A percentile compares a stretch with the other conserved stretches of the same genome.
These are phyloP conservation scores for Karalla daura DNA, from an alignment of 2,797 vertebrate species.

Conservation along the genomic window DNA sequence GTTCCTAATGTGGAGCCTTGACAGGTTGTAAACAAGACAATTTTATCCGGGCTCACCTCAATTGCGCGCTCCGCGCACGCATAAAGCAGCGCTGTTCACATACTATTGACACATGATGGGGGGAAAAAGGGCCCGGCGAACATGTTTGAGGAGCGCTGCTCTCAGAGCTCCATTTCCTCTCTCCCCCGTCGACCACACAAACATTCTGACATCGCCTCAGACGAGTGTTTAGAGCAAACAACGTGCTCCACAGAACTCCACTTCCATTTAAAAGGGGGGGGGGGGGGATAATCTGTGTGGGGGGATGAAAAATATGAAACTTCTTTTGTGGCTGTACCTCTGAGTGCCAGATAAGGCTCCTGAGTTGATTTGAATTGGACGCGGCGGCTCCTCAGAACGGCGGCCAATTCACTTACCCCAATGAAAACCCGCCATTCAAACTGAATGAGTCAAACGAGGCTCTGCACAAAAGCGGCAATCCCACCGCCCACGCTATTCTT, in stretches of 20 bases:
- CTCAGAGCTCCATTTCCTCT: too few species aligned
- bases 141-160: too few species aligned
- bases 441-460: conserved; percentile 68
- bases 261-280: conserved; percentile 35
- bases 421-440: conserved; percentile 67
- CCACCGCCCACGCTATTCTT: conserved; percentile 60
- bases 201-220: conserved; percentile 3
- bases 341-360: conserved; percentile 58
- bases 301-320: conserved; percentile 28
- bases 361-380: conserved; percentile 70
- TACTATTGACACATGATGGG: too few species aligned
- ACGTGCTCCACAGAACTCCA: conserved; percentile 33
- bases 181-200: conserved; percentile 8
- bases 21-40: conserved; percentile 3
- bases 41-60: conserved; percentile 7
- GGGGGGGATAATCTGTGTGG: conserved; percentile 47
- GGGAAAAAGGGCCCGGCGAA: too few species aligned
- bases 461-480: conserved; percentile 60
- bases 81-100: too few species aligned
- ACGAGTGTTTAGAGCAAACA: conserved; percentile 33
- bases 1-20: conserved; percentile 12
- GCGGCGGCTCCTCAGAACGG: conserved; percentile 51
- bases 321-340: conserved; percentile 52
- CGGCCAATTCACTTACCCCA: conserved; percentile 68
- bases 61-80: not conserved